Base-by-base conservation (phyloP, 30 jellyfish, hydroid and myxozoan species). In the Aurelia sp. region DNA sequence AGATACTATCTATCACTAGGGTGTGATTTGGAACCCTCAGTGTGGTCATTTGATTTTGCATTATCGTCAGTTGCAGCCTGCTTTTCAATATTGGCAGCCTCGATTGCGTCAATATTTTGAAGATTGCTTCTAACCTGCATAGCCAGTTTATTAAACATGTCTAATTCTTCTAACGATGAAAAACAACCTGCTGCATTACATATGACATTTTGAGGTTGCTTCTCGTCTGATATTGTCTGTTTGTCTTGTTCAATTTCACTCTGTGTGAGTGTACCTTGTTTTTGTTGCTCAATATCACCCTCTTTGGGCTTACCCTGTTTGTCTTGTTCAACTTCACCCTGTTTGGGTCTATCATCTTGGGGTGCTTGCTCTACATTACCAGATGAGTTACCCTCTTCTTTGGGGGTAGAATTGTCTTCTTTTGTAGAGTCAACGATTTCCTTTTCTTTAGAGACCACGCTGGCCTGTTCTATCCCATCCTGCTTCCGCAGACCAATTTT, bases 111-210 rank as follows among this genome's bases (percentile, higher is more conserved):
- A 16, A 44, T 44, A 44, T 44, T 44, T 44, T 82, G 76, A 20
- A 84, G 12, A 48, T 84, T 52, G 73, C 70, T 72, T 33, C 66
- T 73, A 11, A 64, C 93, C 74, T 84, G 73, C 66, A 57, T 15
- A 27, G 93, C 93, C 0, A 84, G 64, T n/a, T 64, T 62, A 13
- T 64, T 40, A 62, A 84, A 84, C 86, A 71, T 73, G 11, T 84
- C 79, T 8, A 84, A 80, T 19, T 86, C 89, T 37, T 86, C 95
- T 48, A 74, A 22, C 11, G 95, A 86, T 13, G 89, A 74, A 55
- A 86, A 86, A 52, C 95, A 86, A 51, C 95, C 95, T 3, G 85
- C 89, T 20, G 89, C 66, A 15, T 67, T 86, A 52, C 95, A 86
- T 31, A 86, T 74, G 30, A 84, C 74, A 52, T 71, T 51, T 48